Evolutionary conservation across 2,888 invertebrate species (phyloP).

Genomic region (Zaprionus bogoriensis): DNA sequence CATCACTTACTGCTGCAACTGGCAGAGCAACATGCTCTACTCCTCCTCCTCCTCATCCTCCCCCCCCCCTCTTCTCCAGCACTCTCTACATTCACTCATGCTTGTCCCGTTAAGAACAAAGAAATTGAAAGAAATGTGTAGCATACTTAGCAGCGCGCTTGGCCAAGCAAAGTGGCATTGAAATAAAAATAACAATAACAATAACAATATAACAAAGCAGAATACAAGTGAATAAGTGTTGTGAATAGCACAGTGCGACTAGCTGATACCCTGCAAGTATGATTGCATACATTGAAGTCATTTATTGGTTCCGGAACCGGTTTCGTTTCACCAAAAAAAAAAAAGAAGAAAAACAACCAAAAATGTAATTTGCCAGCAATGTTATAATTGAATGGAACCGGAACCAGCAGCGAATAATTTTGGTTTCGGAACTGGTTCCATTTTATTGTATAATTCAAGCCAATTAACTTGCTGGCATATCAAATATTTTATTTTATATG

Average conservation of each 20-base stretch:
- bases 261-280: neutral
- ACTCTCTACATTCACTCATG: no score
- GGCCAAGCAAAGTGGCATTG: constrained; percentile 66
- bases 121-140: constrained; percentile 62
- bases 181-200: constrained; percentile 55
- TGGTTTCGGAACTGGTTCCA: no score
- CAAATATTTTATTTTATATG: neutral
- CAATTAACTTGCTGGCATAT: no score
- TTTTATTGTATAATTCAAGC: no score
- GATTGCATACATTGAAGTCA: neutral
- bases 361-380: no score
- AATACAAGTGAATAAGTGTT: neutral
- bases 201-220: constrained; percentile 25
- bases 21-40: neutral
- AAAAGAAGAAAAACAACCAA: neutral
- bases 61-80: neutral
- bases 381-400: no score
- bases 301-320: neutral
- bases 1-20: neutral
- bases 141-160: constrained; percentile 63
- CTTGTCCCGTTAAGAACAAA: constrained; percentile 31
- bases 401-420: no score
- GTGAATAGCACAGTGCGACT: neutral
- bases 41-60: neutral
- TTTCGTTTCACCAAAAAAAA: neutral